Conservation (phyloP, 2,113 vertebrate species). For the Carlito syrichta region DNA sequence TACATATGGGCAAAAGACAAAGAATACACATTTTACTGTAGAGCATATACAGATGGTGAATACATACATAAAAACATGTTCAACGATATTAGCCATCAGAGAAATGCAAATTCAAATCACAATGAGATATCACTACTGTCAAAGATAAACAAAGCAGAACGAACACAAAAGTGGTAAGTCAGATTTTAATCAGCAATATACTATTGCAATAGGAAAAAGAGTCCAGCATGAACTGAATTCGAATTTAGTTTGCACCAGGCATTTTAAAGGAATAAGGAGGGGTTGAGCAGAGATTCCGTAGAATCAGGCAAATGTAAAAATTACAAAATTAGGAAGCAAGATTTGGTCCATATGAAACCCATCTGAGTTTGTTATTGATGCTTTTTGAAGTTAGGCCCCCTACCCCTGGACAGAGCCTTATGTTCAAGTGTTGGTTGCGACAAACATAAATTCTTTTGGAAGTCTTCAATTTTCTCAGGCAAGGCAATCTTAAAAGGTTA, state of each 20-base stretch:
- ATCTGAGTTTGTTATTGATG: not conserved
- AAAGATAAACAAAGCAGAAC: not conserved
- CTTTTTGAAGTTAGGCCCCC: not conserved
- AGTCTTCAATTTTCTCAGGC: not conserved
- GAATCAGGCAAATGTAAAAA: not conserved
- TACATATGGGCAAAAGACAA: constrained; percentile 1
- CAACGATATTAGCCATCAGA: constrained; percentile 29
- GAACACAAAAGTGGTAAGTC: not conserved
- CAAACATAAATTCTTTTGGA: not conserved
- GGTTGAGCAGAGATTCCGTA: not conserved
- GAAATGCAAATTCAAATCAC: constrained; percentile 31
- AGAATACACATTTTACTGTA: not conserved
- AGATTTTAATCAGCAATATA: not conserved
- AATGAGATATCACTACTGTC: not conserved
- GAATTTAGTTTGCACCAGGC: not conserved
- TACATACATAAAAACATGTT: constrained; percentile 2
- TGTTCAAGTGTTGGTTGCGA: not conserved
- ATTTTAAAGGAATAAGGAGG: not conserved
- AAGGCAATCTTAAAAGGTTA: not conserved
- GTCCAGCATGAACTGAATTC: not conserved
- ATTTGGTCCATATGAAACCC: not conserved
- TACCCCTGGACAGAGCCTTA: not conserved
- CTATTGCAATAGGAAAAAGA: not conserved
- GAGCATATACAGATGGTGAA: constrained; percentile 21
- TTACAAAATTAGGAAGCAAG: not conserved